Evolutionary conservation across 2,113 vertebrate species (phyloP).

Genomic region (Carassius carassius): DNA sequence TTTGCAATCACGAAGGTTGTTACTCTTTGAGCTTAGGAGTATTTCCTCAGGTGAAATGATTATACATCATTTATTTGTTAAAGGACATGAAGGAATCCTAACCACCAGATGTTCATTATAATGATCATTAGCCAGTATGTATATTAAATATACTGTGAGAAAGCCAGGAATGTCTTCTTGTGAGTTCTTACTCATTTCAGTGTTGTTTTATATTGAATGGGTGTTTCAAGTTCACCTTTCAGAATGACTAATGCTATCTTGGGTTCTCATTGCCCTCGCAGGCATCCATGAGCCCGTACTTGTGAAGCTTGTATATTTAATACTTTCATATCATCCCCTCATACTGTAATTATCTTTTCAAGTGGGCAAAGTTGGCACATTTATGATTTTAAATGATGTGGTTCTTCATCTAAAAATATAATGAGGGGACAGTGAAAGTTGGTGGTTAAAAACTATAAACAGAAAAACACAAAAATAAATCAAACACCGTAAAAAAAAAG

Average conservation of each 20-base stretch:
- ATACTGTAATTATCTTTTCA: conserved; percentile 17
- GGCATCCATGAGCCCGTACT: neutral
- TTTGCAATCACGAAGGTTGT: neutral
- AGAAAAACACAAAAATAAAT: neutral
- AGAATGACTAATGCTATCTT: neutral
- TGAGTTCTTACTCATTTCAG: neutral
- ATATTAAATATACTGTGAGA: neutral
- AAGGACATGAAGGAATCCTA: neutral
- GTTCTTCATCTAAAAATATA: neutral
- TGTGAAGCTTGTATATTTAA: neutral
- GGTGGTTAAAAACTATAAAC: neutral
- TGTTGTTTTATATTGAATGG: neutral
- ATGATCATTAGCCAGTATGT: neutral
- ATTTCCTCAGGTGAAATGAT: neutral
- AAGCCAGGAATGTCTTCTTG: neutral
- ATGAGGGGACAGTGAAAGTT: neutral
- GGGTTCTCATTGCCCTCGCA: neutral
- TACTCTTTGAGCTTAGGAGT: neutral
- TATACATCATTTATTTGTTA: neutral
- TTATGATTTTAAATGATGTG: neutral
- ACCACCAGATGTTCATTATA: conserved; percentile 3
- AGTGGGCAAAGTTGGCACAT: neutral
- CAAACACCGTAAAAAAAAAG: no score
- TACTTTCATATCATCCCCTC: neutral
- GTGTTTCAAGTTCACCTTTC: neutral